Evolutionary conservation across 1,140 invertebrate genomes (phyloP).

Genomic region (Anastrepha obliqua): DNA sequence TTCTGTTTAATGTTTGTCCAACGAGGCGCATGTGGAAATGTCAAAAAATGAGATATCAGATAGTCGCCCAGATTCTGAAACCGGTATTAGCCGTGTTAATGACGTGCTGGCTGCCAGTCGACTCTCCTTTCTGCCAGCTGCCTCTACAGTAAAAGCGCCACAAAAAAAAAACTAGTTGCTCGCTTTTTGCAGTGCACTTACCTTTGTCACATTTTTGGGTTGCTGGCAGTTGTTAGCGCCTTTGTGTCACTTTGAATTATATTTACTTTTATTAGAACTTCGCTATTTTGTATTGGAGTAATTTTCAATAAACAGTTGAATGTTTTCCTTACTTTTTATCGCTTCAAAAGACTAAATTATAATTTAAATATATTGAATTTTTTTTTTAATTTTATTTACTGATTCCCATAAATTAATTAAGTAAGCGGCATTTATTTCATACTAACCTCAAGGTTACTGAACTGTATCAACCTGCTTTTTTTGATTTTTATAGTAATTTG

Average conservation of each 20-base stretch:
- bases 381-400: too few relatives aligned
- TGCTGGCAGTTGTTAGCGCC: not conserved
- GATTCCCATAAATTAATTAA: too few relatives aligned
- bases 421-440: too few relatives aligned
- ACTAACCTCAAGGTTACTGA: too few relatives aligned
- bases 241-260: not conserved
- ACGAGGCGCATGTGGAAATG: not conserved
- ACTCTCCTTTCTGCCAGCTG: not conserved
- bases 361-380: too few relatives aligned
- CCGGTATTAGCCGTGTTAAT: slow-evolving; percentile 9
- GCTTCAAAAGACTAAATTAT: too few relatives aligned
- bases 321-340: too few relatives aligned
- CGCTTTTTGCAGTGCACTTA: not conserved
- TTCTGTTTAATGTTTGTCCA: too few relatives aligned
- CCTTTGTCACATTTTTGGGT: not conserved
- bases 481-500: too few relatives aligned
- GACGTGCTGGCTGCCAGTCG: not conserved
- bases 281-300: too few relatives aligned
- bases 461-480: too few relatives aligned
- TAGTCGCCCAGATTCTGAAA: not conserved
- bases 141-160: not conserved
- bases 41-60: not conserved
- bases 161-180: not conserved
- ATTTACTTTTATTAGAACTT: not conserved
- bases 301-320: too few relatives aligned